phyloP scores from a whole-genome alignment of 1,140 invertebrate genomes.

The Aphis craccivora region DNA sequence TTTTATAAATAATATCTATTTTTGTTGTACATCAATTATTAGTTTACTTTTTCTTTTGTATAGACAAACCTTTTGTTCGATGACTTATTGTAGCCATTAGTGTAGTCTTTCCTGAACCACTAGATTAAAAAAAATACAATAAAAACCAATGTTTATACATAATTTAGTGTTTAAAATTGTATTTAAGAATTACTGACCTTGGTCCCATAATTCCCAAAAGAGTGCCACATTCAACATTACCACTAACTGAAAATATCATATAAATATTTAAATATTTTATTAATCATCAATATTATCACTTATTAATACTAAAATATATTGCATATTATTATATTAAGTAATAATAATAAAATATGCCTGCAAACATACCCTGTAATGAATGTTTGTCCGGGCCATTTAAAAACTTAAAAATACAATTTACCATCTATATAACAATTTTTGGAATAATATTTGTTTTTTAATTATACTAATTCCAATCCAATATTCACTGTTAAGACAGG shows the following conservation, averaged over 20 bases:
- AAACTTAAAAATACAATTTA: too few species aligned
- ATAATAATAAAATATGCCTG: not conserved
- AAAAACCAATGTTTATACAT: not conserved
- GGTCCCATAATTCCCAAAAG: constrained; percentile 66
- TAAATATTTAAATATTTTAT: not conserved
- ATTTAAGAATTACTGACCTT: constrained; percentile 63
- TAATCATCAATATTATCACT: not conserved
- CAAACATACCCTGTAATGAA: too few species aligned
- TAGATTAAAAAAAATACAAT: constrained; percentile 61
- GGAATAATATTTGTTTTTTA: too few species aligned
- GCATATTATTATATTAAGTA: not conserved
- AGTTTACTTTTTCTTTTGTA: not conserved
- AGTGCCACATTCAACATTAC: constrained; percentile 63
- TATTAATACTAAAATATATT: not conserved
- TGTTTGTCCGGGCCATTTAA: too few species aligned
- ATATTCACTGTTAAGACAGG: too few species aligned
- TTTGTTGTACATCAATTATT: not conserved
- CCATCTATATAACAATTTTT: too few species aligned
- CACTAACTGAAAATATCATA: constrained; percentile 63
- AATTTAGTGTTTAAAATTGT: constrained; percentile 1
- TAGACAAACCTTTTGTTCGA: constrained; percentile 67
- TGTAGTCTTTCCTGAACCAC: constrained; percentile 78
- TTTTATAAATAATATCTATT: not conserved
- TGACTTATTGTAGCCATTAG: constrained; percentile 74
- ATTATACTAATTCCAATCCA: too few species aligned